Evolutionary conservation across 2,113 vertebrate species (phyloP), one percentile per base, ranked within the genome.

Genomic region (Parotia lawesii): DNA sequence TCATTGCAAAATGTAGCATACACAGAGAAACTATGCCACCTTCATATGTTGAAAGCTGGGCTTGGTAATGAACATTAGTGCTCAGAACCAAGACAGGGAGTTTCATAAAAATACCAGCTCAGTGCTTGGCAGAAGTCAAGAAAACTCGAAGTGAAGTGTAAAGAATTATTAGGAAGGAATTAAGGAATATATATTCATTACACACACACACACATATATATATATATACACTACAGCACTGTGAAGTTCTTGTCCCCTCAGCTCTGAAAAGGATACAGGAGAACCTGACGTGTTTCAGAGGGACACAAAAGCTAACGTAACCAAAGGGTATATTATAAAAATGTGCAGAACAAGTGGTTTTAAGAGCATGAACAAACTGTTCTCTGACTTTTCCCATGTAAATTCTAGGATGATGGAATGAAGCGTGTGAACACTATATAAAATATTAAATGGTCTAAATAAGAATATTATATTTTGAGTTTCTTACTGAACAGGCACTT

Each of bases 331-430:
- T 33, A 44, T 51, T 56, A 60, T 33, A 38, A 47, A 69, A 77
- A 38, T 15, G 1, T 13, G 5, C 4, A 90, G 47, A 87, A 69
- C 0, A 0, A 53, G 12, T 33, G 3, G 6, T 22, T 87, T 69
- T 73, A 51, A 56, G 3, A 81, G 1, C 33, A 65, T 7, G 2
- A 25, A 47, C 3, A 3, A 51, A 19, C 4, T 38, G 4, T 64
- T 60, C 15, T 87, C 29, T 56, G 4, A 45, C 10, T 65, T 90
- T 75, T 77, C 45, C 10, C 6, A 10, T 18, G 9, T 42, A 80
- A 80, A 75, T 72, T 95, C 11, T 48, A 50, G 6, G 35, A 75
- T 10, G 9, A 8, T 48, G 12, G 20, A 50, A 58, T 28, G 35
- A 85, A 78, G 25, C 4, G 3, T 61, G 5, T 27, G 33, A 56